Evolutionary conservation across 2,113 vertebrate species (phyloP).

Genomic region (Heterocephalus glaber): DNA sequence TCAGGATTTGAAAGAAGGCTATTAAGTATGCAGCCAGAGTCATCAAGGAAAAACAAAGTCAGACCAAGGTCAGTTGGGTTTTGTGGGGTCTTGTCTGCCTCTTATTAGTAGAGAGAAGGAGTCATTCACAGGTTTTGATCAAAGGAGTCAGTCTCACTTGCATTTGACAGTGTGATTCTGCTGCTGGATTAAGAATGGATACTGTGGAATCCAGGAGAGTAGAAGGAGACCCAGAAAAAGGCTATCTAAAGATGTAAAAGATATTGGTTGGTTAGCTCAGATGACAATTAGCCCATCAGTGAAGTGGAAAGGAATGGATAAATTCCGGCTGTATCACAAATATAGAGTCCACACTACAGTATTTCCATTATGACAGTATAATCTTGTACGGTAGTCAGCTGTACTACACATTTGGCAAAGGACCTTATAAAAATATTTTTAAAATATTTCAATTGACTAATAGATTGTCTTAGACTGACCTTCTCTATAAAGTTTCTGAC

Average conservation of each 20-base stretch:
- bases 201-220: not conserved
- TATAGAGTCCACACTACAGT: not conserved
- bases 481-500: not conserved
- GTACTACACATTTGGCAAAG: not conserved
- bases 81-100: not conserved
- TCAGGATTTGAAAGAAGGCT: not conserved
- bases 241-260: not conserved
- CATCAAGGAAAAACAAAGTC: not conserved
- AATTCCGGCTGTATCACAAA: not conserved
- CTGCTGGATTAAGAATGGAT: not conserved
- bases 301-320: not conserved
- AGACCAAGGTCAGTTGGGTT: not conserved
- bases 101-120: not conserved
- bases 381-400: not conserved
- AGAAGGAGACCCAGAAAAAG: not conserved
- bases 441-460: not conserved
- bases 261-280: not conserved
- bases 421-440: not conserved
- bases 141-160: not conserved
- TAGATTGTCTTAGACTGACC: not conserved
- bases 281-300: not conserved
- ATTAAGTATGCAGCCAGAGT: not conserved
- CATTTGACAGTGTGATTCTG: not conserved
- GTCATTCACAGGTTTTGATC: not conserved
- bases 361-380: constrained; percentile 22